A percentile compares a stretch with the other conserved stretches of the same genome.
phyloP scores from a whole-genome alignment of 2,888 invertebrate species.

The Drosophila sordidapex region DNA sequence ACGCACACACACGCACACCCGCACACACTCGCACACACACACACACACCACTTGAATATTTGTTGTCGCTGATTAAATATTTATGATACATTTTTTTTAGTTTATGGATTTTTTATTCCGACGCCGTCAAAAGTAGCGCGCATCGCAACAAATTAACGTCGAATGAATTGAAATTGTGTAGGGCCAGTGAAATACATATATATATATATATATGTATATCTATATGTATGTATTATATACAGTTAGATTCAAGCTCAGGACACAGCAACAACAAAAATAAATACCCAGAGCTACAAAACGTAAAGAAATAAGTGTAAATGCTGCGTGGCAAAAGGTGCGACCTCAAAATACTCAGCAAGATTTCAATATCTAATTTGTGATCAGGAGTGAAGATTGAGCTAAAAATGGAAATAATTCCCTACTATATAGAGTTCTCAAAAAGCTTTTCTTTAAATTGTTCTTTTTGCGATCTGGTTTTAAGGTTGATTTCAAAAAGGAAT shows the following conservation, averaged over 20 bases:
- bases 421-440: not conserved
- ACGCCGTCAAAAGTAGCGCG: slow-evolving; percentile 37
- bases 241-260: slow-evolving; percentile 17
- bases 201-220: slow-evolving; percentile 19
- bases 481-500: not conserved
- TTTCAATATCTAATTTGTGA: not conserved
- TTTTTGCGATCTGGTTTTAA: not conserved
- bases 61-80: slow-evolving; percentile 52
- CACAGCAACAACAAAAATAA: slow-evolving; percentile 6
- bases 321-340: not conserved
- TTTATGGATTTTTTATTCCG: slow-evolving; percentile 55
- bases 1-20: not conserved
- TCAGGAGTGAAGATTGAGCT: not conserved
- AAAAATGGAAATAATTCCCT: not conserved
- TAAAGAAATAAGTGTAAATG: slow-evolving; percentile 12
- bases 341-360: slow-evolving; percentile 9
- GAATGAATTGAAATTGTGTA: slow-evolving; percentile 65
- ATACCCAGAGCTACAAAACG: slow-evolving; percentile 17
- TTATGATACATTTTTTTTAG: slow-evolving; percentile 48
- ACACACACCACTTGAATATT: slow-evolving; percentile 3
- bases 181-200: slow-evolving; percentile 7
- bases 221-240: slow-evolving; percentile 6
- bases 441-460: rapidly evolving
- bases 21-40: not conserved
- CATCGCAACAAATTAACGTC: slow-evolving; percentile 61